These are phyloP conservation scores for Todiramphus chloris DNA, from an alignment of 2,113 vertebrate genomes.

Conservation along the genomic window DNA sequence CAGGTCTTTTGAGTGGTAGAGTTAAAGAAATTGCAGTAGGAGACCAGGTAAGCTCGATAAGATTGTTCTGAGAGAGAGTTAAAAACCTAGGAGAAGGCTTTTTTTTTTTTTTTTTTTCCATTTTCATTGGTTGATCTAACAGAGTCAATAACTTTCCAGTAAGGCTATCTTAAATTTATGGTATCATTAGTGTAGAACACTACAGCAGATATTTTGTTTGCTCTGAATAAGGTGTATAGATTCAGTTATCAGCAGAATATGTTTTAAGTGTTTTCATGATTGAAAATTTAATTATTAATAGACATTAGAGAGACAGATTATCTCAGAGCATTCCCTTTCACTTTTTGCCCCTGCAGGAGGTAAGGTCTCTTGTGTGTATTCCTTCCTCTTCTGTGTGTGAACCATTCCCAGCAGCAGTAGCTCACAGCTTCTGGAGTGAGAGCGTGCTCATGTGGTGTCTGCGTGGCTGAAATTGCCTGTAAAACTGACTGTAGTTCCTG, in stretches of 20 bases:
- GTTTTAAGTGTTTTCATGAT: neutral
- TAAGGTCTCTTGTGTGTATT: neutral
- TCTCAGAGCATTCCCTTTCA: neutral
- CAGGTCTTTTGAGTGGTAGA: neutral
- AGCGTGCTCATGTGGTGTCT: accelerated
- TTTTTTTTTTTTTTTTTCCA: neutral
- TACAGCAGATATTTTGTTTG: neutral
- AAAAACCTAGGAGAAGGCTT: neutral
- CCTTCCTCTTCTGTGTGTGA: neutral
- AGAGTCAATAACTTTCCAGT: neutral
- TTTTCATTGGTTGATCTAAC: neutral
- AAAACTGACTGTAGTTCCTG: neutral
- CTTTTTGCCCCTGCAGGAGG: neutral
- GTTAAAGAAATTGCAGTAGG: neutral
- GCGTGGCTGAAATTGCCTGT: neutral
- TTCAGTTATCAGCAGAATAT: neutral
- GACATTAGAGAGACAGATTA: neutral
- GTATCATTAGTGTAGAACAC: neutral
- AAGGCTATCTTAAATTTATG: neutral
- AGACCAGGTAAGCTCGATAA: neutral
- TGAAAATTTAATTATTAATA: neutral
- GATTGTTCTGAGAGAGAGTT: neutral
- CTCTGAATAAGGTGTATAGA: neutral
- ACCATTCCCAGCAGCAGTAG: accelerated
- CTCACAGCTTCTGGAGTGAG: neutral